Evolutionary conservation across 2,113 vertebrate species (phyloP).

Genomic region (Ciconia boyciana): DNA sequence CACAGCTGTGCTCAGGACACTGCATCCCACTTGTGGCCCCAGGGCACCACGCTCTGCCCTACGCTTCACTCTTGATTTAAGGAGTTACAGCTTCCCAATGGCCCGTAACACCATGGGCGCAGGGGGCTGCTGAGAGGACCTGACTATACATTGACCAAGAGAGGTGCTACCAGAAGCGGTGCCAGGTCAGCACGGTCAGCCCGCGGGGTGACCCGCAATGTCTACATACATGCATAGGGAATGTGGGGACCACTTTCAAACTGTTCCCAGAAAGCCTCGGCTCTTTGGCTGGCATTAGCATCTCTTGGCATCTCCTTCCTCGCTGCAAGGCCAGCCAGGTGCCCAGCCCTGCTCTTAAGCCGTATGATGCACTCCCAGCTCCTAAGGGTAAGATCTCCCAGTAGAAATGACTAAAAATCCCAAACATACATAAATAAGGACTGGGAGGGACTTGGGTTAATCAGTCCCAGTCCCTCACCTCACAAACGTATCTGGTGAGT

Average conservation of each 20-base stretch:
- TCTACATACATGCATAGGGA: fast-evolving
- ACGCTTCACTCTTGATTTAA: background rate
- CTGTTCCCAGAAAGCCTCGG: too few species aligned
- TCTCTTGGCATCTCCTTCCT: background rate
- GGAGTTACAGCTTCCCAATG: background rate
- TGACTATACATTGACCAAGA: too few species aligned
- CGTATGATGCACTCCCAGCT: fast-evolving
- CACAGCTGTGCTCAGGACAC: background rate
- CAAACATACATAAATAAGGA: background rate
- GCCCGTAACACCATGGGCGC: fast-evolving
- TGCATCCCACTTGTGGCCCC: background rate
- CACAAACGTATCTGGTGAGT: background rate
- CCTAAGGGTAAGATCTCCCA: background rate
- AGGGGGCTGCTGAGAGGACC: background rate
- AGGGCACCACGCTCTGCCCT: fast-evolving
- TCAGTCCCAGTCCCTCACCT: background rate
- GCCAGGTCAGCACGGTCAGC: background rate
- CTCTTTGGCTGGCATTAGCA: background rate
- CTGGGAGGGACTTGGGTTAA: background rate
- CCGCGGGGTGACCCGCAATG: fast-evolving
- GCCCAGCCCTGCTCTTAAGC: background rate
- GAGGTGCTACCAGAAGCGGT: background rate
- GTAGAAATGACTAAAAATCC: background rate
- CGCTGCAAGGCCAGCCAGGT: background rate
- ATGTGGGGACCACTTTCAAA: background rate